phyloP scores from a whole-genome alignment of 2,113 vertebrate species.

The Oenanthe melanoleuca region DNA sequence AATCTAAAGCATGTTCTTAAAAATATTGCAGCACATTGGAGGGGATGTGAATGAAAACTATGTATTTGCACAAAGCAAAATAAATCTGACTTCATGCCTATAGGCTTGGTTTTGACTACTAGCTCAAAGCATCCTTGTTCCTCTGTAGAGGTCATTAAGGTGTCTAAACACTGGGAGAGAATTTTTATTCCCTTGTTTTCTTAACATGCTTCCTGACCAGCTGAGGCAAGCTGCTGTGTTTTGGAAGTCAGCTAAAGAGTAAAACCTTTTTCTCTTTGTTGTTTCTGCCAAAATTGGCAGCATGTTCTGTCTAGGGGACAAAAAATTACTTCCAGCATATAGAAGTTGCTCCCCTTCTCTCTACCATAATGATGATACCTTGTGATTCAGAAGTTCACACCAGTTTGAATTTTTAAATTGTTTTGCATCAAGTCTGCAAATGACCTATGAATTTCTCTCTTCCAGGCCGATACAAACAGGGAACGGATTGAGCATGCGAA shows the following conservation, averaged over 20 bases:
- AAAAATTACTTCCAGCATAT: background rate
- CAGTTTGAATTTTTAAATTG: background rate
- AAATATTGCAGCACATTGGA: background rate
- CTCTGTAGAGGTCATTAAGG: background rate
- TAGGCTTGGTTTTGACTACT: background rate
- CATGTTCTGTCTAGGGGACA: background rate
- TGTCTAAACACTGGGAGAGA: background rate
- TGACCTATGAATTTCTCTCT: slow-evolving; percentile 29
- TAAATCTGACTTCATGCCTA: background rate
- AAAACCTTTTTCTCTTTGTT: background rate
- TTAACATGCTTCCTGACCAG: background rate
- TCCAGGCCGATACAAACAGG: slow-evolving; percentile 92
- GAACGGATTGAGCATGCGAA: slow-evolving; percentile 90
- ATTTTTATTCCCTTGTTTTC: background rate
- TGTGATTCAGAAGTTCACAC: background rate
- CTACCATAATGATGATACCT: background rate
- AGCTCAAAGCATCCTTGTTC: background rate
- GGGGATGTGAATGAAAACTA: background rate
- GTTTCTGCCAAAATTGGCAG: background rate
- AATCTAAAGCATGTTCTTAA: background rate
- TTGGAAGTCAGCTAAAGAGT: background rate
- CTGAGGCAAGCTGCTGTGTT: background rate
- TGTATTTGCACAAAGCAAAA: background rate
- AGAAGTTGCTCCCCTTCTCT: background rate
- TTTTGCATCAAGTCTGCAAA: background rate